Base-by-base conservation (phyloP, 53 echinoderm and acorn worm species). In the Arbacia lixula region DNA sequence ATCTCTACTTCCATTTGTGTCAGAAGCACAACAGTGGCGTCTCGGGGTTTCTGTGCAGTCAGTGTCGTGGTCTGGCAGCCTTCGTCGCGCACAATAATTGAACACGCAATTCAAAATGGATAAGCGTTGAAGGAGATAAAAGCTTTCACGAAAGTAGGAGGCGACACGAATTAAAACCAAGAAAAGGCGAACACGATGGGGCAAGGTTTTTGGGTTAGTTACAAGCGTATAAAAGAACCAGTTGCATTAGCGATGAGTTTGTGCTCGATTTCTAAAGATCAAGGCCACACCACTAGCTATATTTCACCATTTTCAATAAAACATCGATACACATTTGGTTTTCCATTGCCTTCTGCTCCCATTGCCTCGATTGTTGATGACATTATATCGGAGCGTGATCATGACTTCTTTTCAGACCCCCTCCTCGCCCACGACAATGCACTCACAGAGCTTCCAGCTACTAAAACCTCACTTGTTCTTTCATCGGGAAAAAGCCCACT, bases 201-300 rank as follows among this genome's bases (percentile, higher is more conserved):
- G 50, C 29, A 30, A 71, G 50, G 26, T 19, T 74, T 71, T 50
- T 53, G 31, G 35, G 27, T 74, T 53, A 74, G 26, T 9, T 74
- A n/a, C n/a, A n/a, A n/a, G n/a, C n/a, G n/a, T 19, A 53, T 53
- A 74, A 31, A 71, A 74, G 74, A 74, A 77, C 77, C 77, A 77
- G 77, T 77, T 57, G 54, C 14, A 37, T 28, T 58, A 34, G 77
- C 34, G 57, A n/a, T n/a, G n/a, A n/a, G n/a, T n/a, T 77, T 58
- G 20, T 74, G n/a, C 35, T 1, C 19, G 74, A 21, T 33, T 53
- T 52, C 17, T 52, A 21, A 58, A 36, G 36, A 19, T 41, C 77
- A 77, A 58, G 34, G 77, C 77, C 58, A 43, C 56, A 36, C 56
- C 55, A 58, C 14, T 22, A 58, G 58, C 54, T 40, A 77, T 43